Evolutionary conservation across 2,113 vertebrate genomes (phyloP).

Genomic region (Gasterosteus aculeatus): DNA sequence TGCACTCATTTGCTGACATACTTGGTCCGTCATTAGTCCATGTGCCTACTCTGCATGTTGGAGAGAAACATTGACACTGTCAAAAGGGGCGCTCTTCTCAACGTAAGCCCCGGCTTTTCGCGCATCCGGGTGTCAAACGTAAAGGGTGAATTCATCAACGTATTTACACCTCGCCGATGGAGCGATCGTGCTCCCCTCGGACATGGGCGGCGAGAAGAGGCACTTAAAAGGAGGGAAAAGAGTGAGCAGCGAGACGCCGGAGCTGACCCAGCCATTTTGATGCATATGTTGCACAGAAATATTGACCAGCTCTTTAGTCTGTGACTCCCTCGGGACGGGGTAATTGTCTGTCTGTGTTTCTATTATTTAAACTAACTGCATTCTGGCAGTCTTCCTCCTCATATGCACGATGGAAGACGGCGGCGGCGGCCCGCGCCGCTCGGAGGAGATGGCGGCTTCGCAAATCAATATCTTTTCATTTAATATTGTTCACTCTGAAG

Average conservation of each 20-base stretch:
- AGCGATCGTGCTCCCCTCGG: constrained; percentile 53
- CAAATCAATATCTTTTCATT: constrained; percentile 53
- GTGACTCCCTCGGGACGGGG: constrained; percentile 72
- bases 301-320: constrained; percentile 83
- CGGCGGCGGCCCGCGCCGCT: constrained; percentile 61
- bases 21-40: constrained; percentile 67
- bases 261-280: constrained; percentile 76
- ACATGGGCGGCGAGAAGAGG: constrained; percentile 58
- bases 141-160: constrained; percentile 71
- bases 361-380: constrained; percentile 80
- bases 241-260: constrained; percentile 44
- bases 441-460: constrained; percentile 29
- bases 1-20: constrained; percentile 74
- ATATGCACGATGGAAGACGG: constrained; percentile 68
- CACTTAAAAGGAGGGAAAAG: constrained; percentile 52
- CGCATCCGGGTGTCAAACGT: constrained; percentile 67
- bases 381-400: constrained; percentile 70
- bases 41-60: constrained; percentile 75
- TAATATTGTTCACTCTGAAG: constrained; percentile 21
- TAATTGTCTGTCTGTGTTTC: constrained; percentile 81
- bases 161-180: constrained; percentile 65
- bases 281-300: constrained; percentile 77
- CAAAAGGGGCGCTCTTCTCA: constrained; percentile 56
- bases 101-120: constrained; percentile 59
- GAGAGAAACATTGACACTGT: constrained; percentile 75